Base-by-base conservation (phyloP, 1,140 invertebrate genomes). In the Magallana angulata region DNA sequence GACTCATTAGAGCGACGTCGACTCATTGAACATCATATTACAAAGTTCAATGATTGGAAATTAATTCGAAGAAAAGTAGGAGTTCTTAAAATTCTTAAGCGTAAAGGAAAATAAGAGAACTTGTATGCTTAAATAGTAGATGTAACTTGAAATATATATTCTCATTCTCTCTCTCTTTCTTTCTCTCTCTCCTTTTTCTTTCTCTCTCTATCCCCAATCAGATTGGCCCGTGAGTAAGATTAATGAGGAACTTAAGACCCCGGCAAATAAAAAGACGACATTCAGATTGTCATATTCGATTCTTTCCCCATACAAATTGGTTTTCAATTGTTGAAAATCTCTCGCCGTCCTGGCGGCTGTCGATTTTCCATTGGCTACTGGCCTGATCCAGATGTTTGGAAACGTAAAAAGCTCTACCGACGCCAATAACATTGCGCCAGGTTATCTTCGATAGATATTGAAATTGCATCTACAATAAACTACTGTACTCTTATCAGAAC, bases 301-400 rank as follows among this genome's bases (percentile, higher is more conserved):
- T 71, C 68, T 71, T 71, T 71, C 68, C 24, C 30, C 68, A 71
- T 71, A 71, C 68, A 71, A 71, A 71, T 71, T 71, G 68, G 68
- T 71, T 71, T 71, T 71, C 68, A 71, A 71, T 71, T 71, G 68
- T 71, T 71, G n/a, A 71, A 71, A 71, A 71, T 71, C 68, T 24
- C 68, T 24, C 5, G 68, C 24, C 68, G 68, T 30, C 68, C 68
- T 71, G 68, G 24, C 8, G 68, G 3, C n/a, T 71, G 68, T 71
- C 68, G 68, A 71, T 71, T 71, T 71, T 71, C 68, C 24, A 71
- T 30, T 71, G 68, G 68, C 68, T 24, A 71, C n/a, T 71, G 68
- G 68, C 68, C 68, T 36, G 18, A 71, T 71, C 68, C 68, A 71
- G 68, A 71, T 71, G 68, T 30, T 71, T 12, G 7, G 36, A 9